Base-by-base conservation (phyloP, 2,113 vertebrate species). In the Danionella cerebrum region DNA sequence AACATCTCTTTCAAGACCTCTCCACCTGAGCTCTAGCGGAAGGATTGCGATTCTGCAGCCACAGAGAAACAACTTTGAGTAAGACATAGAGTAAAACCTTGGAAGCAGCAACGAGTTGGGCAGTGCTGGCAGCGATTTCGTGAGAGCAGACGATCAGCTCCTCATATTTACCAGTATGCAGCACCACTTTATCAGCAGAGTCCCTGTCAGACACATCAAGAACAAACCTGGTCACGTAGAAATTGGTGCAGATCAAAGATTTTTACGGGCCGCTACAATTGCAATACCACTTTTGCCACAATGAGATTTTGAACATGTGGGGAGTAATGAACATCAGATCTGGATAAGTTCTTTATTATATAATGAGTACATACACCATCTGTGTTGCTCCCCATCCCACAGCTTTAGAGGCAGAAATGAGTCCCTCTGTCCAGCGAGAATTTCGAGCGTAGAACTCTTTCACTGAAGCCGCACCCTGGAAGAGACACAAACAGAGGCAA, bases 361-460 rank as follows among this genome's bases (percentile, higher is more conserved):
- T 57, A n/a, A 16, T 24, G 22, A 8, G 22, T 67, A 93, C 94
- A 82, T 93, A 98, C 94, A 98, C 96, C 58, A 98, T 91, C 86
- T 98, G 91, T 0, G 96, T 94, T 47, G 96, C 96, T 66, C 93
- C 96, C 96, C 95, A 98, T 80, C 96, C 96, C 52, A 98, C 96
- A 0, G 96, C 96, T 79, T 99, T 99, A 69, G 96, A 93, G 8
- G 96, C 96, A 1, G 96, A 99, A 78, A 99, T 97, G 65, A 99
- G 91, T 22, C 96, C 96, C 80, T 99, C 94, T 0, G 95, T 99
- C 96, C 96, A 99, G 65, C 96, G 91, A 0, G 96, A 99, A 84
- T 99, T 99, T 83, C 91, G 93, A 78, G 94, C 95, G 0, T 98
- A 99, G 71, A 99, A 99, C 83, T 99, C 96, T 78, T 91, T 92